Conservation (phyloP, 2,113 vertebrate species). For the Sebastes schlegelii region DNA sequence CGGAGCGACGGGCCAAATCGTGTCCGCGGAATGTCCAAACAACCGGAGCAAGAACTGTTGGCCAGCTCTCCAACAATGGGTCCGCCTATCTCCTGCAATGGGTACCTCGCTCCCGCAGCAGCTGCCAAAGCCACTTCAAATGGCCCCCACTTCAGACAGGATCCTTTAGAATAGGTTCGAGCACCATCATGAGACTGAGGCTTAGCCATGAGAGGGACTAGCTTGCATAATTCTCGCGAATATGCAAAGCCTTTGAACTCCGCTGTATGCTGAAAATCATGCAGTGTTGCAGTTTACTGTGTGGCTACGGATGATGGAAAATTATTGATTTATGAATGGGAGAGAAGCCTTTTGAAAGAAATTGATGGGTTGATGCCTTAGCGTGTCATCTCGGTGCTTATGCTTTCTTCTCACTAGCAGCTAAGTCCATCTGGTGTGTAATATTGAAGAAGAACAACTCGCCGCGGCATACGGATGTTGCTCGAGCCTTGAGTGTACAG, state of each 20-base stretch:
- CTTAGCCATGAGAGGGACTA: slow-evolving; percentile 69
- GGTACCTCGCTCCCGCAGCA: slow-evolving; percentile 54
- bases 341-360: slow-evolving; percentile 46
- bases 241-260: slow-evolving; percentile 73
- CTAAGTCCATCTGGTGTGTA: slow-evolving; percentile 50
- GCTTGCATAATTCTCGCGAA: slow-evolving; percentile 66
- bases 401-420: slow-evolving; percentile 49
- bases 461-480: slow-evolving; percentile 32
- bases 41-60: slow-evolving; percentile 64
- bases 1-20: slow-evolving; percentile 57
- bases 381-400: slow-evolving; percentile 32
- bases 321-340: slow-evolving; percentile 70
- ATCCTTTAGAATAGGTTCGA: slow-evolving; percentile 70
- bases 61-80: slow-evolving; percentile 71
- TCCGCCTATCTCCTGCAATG: slow-evolving; percentile 54
- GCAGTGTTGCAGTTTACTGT: slow-evolving; percentile 52
- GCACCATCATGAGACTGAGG: slow-evolving; percentile 68
- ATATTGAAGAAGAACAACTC: slow-evolving; percentile 34
- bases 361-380: slow-evolving; percentile 54
- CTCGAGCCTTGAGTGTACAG: slow-evolving; percentile 8
- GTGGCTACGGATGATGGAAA: slow-evolving; percentile 46
- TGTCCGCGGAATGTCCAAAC: slow-evolving; percentile 68
- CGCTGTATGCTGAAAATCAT: slow-evolving; percentile 47
- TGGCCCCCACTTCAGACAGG: slow-evolving; percentile 66
- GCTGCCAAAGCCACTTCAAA: slow-evolving; percentile 77